Evolutionary conservation across 1,140 invertebrate genomes (phyloP), one percentile per base, ranked within the genome.

Genomic region (Phthorimaea operculella): DNA sequence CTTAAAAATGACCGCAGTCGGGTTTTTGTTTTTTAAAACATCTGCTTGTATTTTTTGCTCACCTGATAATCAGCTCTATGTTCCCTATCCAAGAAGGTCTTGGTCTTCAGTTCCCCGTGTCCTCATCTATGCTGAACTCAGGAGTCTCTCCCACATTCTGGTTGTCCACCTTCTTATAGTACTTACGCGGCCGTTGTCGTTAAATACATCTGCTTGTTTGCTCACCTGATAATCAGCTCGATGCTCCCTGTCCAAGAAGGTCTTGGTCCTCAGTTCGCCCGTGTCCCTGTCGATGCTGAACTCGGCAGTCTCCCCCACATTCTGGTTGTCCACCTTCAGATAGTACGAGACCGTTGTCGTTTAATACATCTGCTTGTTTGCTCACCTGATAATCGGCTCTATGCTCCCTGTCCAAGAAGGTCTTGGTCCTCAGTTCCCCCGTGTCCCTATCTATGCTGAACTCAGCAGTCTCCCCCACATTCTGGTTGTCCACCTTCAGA

Each of bases 291-390:
- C 89, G 33, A 98, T 93, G 16, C 87, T 87, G 79, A 98, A 98
- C 72, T 96, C 92, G 10, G 91, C 87, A 0, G 94, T 97, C 80
- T 94, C 91, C 59, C 93, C 91, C 0, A 93, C 89, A 68, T 94
- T 93, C 61, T 90, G 87, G 63, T 93, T 93, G 45, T 90, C 90
- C 7, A 92, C 81, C 70, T 93, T 94, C 33, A 96, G 86, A 73
- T 93, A 93, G 85, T 96, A 96, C 28, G 91, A 92, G 0, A 97
- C 96, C 96, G 75, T n/a, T n/a, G n/a, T n/a, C n/a, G n/a, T n/a
- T n/a, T n/a, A n/a, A n/a, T n/a, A n/a, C n/a, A n/a, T n/a, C n/a
- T n/a, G n/a, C n/a, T n/a, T n/a, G n/a, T n/a, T n/a, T n/a, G n/a
- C n/a, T n/a, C n/a, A 95, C 93, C 87, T 95, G 91, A 86, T 96